Base-by-base conservation (phyloP, 2,888 invertebrate genomes). In the Plagiodera versicolora region DNA sequence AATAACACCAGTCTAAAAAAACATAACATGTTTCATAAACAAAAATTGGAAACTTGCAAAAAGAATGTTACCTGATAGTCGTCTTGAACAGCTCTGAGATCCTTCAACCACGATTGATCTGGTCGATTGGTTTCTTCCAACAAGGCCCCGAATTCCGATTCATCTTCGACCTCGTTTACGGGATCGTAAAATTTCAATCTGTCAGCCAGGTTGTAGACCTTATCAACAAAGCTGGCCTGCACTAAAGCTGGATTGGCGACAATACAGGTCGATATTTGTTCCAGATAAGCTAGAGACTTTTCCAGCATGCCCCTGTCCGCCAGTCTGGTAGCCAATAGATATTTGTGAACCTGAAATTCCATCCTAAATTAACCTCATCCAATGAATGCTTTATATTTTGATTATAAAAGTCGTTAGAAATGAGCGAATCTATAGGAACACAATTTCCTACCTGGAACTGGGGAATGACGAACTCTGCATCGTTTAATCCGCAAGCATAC, bases 401-500 rank as follows among this genome's bases (percentile, higher is more conserved):
- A n/a, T n/a, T n/a, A n/a, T n/a, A n/a, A n/a, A n/a, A 48, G 93
- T 90, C 80, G 94, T 82, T 67, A 95, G 77, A 77, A 90, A 88
- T 83, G 97, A 97, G 82, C 92, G 95, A 56, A 88, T 85, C 89
- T 94, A 81, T 3, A 81, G 79, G 63, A 64, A 67, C 24, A 6
- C 6, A 53, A 49, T 69, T 76, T 68, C 72, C 3, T 24, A 90
- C 90, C 85, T 90, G 91, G 72, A 93, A 85, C 73, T 91, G 89
- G 0, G 87, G 83, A 60, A 95, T 84, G 48, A 86, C 84, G 77
- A 89, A 92, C 56, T 86, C 84, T 18, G 87, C 85, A 75, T 89
- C 90, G 67, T 88, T 90, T 52, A 97, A 83, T 61, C 90, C 88
- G 66, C 91, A 85, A 3, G 95, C 96, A 79, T 95, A 98, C 80